Evolutionary conservation across 2,888 invertebrate genomes (phyloP).

Genomic region (Euphydryas editha): DNA sequence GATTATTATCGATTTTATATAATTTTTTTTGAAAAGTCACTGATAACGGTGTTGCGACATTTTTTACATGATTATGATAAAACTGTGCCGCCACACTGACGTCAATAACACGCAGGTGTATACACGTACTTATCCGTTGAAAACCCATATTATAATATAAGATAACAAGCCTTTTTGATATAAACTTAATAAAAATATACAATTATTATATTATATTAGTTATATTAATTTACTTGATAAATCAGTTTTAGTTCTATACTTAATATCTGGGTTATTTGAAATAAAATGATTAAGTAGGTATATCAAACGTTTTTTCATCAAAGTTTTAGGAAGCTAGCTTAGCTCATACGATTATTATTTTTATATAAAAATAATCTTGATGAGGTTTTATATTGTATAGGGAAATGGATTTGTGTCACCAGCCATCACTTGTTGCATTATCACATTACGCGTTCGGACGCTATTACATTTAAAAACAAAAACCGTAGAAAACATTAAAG

Average conservation of each 20-base stretch:
- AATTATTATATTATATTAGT: too few species aligned
- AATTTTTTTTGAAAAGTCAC: neutral
- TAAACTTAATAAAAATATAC: too few species aligned
- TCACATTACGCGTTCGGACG: neutral
- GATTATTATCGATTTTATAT: neutral
- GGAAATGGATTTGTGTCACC: too few species aligned
- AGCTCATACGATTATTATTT: too few species aligned
- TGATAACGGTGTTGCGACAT: neutral
- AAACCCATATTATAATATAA: slow-evolving; percentile 22
- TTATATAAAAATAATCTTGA: too few species aligned
- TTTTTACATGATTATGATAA: neutral
- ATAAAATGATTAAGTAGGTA: too few species aligned
- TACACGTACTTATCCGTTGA: slow-evolving; percentile 18
- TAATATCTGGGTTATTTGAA: too few species aligned
- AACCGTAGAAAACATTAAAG: neutral
- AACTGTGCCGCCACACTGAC: slow-evolving; percentile 15
- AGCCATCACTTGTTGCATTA: neutral
- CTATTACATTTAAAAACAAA: neutral
- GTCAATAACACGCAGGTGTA: slow-evolving; percentile 13
- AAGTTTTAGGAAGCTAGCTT: too few species aligned
- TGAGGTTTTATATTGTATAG: too few species aligned
- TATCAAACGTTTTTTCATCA: too few species aligned
- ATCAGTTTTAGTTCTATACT: too few species aligned
- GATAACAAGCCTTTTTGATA: slow-evolving; percentile 4
- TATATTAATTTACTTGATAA: too few species aligned